Evolutionary conservation across 2,888 invertebrate species (phyloP), one percentile per base, ranked within the genome.

Genomic region (Carabus problematicus): DNA sequence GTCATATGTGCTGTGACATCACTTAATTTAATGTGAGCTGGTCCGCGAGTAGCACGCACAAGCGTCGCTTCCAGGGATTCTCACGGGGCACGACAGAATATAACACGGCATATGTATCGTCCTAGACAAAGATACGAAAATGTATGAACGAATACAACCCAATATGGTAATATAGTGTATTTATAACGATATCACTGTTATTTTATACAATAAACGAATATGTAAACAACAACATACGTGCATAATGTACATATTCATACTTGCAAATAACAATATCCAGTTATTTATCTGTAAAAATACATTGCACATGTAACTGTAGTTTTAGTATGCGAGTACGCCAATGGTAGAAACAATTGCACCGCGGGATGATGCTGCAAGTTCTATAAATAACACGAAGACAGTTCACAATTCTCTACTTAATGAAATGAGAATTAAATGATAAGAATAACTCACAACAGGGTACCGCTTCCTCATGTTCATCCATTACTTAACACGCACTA

Each of bases 1-100:
- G 64, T 64, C 64, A 64, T 19, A 55, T 64, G 63, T 54, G 63
- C 63, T 62, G 64, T 64, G 64, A 64, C 64, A 64, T 64, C 64
- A 64, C 54, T 64, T 62, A 40, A 54, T 61, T 61, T 61, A 45
- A 64, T 64, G 64, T 64, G 39, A 62, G 62, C 16, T 55, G 52
- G 18, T 18, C 41, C 14, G 41, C 39, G 14, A 29, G 29, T 29
- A 2, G 29, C 29, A 12, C 39, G 56, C 61, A 61, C 47, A 49
- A 49, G 61, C 61, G 61, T 39, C 56, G 47, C 61, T 61, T 47
- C 39, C 29, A 40, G 39, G 29, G 1, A 49, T 14, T 61, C 61
- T 42, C 61, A 6, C 11, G 43, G 61, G 61, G 16, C 60, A 43
- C 60, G 47, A 9, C 45, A 18, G 11, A 56, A 60, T n/a, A 14